Evolutionary conservation across 2,113 vertebrate species (phyloP).

Genomic region (Oncorhynchus masou): DNA sequence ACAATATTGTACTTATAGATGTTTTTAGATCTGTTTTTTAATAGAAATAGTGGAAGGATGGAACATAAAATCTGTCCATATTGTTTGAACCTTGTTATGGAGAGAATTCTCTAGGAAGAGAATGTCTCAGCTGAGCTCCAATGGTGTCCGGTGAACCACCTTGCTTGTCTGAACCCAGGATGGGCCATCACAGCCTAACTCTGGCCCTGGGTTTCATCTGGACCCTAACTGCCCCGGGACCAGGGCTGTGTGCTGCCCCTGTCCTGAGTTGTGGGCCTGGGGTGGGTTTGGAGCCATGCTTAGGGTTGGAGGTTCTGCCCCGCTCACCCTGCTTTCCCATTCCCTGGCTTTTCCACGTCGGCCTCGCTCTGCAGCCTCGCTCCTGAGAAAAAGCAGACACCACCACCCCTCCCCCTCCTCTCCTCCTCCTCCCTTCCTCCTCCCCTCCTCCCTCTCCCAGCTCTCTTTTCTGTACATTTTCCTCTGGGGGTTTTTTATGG

Average conservation of each 20-base stretch:
- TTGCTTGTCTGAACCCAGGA: not conserved
- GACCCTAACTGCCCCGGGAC: not conserved
- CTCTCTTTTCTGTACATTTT: slow-evolving; percentile 47
- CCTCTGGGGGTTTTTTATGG: slow-evolving; percentile 66
- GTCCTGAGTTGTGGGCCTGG: not conserved
- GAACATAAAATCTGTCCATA: slow-evolving; percentile 63
- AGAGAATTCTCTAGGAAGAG: slow-evolving; percentile 52
- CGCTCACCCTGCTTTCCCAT: slow-evolving; percentile 62
- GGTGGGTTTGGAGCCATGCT: not conserved
- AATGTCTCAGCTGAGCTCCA: slow-evolving; percentile 68
- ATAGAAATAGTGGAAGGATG: not conserved
- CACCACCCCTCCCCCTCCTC: slow-evolving; percentile 40
- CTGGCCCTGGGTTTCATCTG: no score
- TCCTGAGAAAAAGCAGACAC: slow-evolving; percentile 78
- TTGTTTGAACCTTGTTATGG: slow-evolving; percentile 41
- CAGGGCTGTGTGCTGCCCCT: not conserved
- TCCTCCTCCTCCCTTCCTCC: slow-evolving; percentile 16
- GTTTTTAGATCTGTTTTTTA: not conserved
- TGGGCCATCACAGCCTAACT: not conserved
- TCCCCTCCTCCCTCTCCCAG: not conserved
- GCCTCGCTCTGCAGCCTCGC: slow-evolving; percentile 58
- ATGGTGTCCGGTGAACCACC: slow-evolving; percentile 56
- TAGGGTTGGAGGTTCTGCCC: slow-evolving; percentile 10
- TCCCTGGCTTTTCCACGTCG: slow-evolving; percentile 74
- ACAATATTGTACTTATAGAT: not conserved